Conservation (phyloP, 2,888 invertebrate species). For the Philereme transversata region DNA sequence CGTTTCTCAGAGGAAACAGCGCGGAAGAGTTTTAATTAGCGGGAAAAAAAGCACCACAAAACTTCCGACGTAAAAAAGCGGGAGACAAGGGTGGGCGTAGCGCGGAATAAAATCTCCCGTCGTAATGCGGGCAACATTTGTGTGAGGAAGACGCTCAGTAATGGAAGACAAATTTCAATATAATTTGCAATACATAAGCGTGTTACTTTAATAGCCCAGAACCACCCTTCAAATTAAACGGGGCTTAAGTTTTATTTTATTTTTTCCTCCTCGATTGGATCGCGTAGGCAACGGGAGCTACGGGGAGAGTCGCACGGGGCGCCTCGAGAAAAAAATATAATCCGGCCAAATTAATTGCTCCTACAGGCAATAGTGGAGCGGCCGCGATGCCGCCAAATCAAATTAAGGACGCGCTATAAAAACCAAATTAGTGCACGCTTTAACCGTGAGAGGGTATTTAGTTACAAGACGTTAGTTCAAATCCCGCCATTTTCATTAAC, state of each 20-base stretch:
- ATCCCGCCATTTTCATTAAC: conserved; percentile 84
- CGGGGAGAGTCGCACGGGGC: conserved; percentile 58
- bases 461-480: conserved; percentile 85
- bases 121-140: conserved; percentile 84
- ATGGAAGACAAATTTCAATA: conserved; percentile 85
- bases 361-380: conserved; percentile 80
- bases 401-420: conserved; percentile 84
- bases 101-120: conserved; percentile 80
- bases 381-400: conserved; percentile 84
- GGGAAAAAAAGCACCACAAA: conserved; percentile 80
- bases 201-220: conserved; percentile 85
- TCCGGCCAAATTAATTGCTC: conserved; percentile 83
- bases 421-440: conserved; percentile 85
- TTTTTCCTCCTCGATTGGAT: conserved; percentile 78
- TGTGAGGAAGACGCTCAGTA: conserved; percentile 83
- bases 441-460: conserved; percentile 84
- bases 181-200: conserved; percentile 85
- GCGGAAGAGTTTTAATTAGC: conserved; percentile 84
- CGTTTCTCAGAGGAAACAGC: conserved; percentile 81
- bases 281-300: conserved; percentile 58
- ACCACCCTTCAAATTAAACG: conserved; percentile 85
- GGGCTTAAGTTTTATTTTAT: conserved; percentile 84
- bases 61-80: conserved; percentile 80
- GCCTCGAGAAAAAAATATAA: conserved; percentile 76
- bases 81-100: conserved; percentile 81